Percentiles rank a stretch among this genome's conserved stretches.
Conservation (phyloP, 2,888 invertebrate species). For the Omphaloscelis lunosa region DNA sequence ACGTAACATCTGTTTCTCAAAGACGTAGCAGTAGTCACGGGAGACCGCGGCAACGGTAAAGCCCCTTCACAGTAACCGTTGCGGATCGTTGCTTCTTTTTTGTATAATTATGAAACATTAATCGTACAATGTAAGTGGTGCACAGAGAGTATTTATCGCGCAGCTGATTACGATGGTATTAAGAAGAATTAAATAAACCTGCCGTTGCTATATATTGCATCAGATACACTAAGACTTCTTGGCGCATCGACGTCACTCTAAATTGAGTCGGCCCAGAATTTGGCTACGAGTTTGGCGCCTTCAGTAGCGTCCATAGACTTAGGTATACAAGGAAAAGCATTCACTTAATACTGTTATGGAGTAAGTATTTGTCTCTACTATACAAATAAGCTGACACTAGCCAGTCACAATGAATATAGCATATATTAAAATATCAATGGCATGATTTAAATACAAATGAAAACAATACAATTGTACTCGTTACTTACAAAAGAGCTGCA, state of each 20-base stretch:
- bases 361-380: neutral
- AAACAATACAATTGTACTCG: conserved; percentile 21
- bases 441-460: conserved; percentile 36
- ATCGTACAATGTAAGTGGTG: neutral
- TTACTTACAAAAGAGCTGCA: conserved; percentile 5
- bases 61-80: conserved; percentile 26
- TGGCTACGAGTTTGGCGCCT: neutral
- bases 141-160: neutral
- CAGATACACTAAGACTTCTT: neutral
- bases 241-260: too few species aligned
- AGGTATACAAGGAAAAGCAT: conserved; percentile 19
- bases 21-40: conserved; percentile 56
- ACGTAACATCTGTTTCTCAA: conserved; percentile 61
- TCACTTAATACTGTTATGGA: neutral
- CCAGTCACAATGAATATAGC: neutral
- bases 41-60: conserved; percentile 53
- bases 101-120: neutral
- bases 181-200: neutral
- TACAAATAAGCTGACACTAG: neutral
- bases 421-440: conserved; percentile 30
- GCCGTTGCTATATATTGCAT: too few species aligned
- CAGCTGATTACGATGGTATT: neutral
- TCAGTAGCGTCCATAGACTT: too few species aligned
- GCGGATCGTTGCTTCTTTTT: conserved; percentile 1
- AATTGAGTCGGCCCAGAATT: neutral